Conservation (phyloP, 2,113 vertebrate genomes). For the Probosciger aterrimus region DNA sequence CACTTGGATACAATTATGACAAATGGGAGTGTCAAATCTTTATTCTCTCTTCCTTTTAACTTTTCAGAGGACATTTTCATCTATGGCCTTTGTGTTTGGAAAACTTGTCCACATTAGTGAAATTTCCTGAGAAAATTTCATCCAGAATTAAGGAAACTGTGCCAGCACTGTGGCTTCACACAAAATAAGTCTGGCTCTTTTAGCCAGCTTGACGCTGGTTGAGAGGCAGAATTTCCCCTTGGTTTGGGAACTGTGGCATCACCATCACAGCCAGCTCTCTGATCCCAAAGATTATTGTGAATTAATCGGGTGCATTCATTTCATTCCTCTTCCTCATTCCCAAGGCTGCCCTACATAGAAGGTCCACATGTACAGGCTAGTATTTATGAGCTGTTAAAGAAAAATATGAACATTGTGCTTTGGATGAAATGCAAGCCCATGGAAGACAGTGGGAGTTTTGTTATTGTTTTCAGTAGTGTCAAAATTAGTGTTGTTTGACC, state of each 20-base stretch:
- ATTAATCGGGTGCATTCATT: not conserved
- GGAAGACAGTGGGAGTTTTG: not conserved
- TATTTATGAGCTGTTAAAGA: not conserved
- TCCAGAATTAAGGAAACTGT: not conserved
- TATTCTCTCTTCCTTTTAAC: not conserved
- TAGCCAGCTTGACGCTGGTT: not conserved
- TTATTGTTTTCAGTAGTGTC: not conserved
- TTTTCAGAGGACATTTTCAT: not conserved
- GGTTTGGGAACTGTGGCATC: not conserved
- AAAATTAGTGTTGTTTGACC: not conserved
- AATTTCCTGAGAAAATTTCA: not conserved
- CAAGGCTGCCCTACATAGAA: not conserved
- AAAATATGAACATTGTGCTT: not conserved
- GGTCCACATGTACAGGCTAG: not conserved
- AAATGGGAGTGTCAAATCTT: not conserved
- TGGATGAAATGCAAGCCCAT: not conserved
- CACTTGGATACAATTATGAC: not conserved
- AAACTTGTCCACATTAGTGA: not conserved
- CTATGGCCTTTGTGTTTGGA: not conserved
- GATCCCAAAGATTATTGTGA: not conserved
- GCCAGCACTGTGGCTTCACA: not conserved
- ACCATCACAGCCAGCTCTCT: not conserved
- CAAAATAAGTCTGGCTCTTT: not conserved
- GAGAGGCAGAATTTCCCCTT: not conserved
- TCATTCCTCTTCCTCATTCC: not conserved